These are phyloP conservation scores for Pseudomyrmex sp. DNA, from an alignment of 1,140 invertebrate genomes.

Conservation along the genomic window DNA sequence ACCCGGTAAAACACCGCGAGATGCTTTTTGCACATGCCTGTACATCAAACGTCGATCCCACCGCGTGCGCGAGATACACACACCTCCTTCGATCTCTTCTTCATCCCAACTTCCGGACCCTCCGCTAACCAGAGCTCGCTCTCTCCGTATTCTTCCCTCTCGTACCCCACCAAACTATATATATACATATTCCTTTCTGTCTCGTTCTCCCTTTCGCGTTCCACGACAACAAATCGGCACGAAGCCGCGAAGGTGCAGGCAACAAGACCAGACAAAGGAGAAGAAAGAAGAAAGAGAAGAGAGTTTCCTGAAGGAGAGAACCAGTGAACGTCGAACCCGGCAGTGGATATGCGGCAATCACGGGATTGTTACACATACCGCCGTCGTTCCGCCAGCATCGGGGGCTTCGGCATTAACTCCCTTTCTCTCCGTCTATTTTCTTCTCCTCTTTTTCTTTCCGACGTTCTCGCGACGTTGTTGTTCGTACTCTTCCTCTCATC, in stretches of 20 bases:
- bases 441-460: constrained; percentile 28
- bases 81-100: constrained; percentile 19
- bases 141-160: too few relatives aligned
- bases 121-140: neutral
- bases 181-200: neutral
- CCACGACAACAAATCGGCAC: constrained; percentile 23
- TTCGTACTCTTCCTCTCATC: constrained; percentile 60
- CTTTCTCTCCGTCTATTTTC: constrained; percentile 43
- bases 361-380: constrained; percentile 77
- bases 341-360: constrained; percentile 75
- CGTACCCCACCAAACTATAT: neutral
- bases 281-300: constrained; percentile 39
- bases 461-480: neutral
- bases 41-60: constrained; percentile 65
- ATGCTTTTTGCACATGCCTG: constrained; percentile 75
- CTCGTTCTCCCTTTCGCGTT: constrained; percentile 15
- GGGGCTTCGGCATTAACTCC: constrained; percentile 45
- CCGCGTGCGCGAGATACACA: constrained; percentile 3
- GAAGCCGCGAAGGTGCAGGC: neutral
- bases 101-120: constrained; percentile 20
- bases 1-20: constrained; percentile 67
- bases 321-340: constrained; percentile 77
- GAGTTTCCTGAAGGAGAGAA: constrained; percentile 40
- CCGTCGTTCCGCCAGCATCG: constrained; percentile 57
- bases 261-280: constrained; percentile 38